Evolutionary conservation across 2,888 invertebrate species (phyloP).

Genomic region (Pycnomerus fuliginosus): DNA sequence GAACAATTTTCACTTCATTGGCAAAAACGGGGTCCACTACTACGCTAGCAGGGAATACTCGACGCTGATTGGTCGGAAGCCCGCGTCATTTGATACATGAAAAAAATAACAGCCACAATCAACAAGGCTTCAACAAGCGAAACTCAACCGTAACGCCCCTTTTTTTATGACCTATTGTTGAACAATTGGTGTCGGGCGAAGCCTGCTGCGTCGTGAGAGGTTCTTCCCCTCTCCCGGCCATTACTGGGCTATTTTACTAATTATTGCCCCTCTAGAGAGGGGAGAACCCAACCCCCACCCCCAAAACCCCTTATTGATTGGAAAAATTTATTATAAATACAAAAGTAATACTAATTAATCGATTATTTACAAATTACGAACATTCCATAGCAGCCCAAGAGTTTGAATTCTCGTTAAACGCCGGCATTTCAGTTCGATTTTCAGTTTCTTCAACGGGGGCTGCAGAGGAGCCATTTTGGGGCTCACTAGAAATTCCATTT

Average conservation of each 20-base stretch:
- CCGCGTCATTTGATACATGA: slow-evolving; percentile 55
- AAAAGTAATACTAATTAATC: slow-evolving; percentile 3
- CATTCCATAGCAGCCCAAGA: slow-evolving; percentile 66
- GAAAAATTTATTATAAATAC: slow-evolving; percentile 8
- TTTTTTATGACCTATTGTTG: slow-evolving; percentile 2
- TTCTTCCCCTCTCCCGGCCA: slow-evolving; percentile 17
- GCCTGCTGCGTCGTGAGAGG: slow-evolving; percentile 10
- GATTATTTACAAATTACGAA: slow-evolving; percentile 35
- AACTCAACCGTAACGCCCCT: slow-evolving; percentile 5
- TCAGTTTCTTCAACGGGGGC: slow-evolving; percentile 3
- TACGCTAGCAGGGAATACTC: slow-evolving; percentile 50
- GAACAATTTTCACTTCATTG: slow-evolving; percentile 54
- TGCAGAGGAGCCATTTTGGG: not conserved
- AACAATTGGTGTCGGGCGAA: not conserved
- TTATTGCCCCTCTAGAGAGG: too few relatives aligned
- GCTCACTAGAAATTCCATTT: slow-evolving; percentile 27
- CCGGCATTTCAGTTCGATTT: slow-evolving; percentile 48
- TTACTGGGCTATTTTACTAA: slow-evolving; percentile 5
- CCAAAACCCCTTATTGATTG: slow-evolving; percentile 16
- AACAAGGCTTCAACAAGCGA: slow-evolving; percentile 34
- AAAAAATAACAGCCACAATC: slow-evolving; percentile 51
- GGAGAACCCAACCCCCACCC: too few relatives aligned
- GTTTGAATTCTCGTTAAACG: slow-evolving; percentile 64
- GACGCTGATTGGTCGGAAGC: slow-evolving; percentile 48
- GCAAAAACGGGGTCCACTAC: slow-evolving; percentile 53